Evolutionary conservation across 2,797 vertebrate genomes (phyloP).

Genomic region (Poeciliopsis presidionis): DNA sequence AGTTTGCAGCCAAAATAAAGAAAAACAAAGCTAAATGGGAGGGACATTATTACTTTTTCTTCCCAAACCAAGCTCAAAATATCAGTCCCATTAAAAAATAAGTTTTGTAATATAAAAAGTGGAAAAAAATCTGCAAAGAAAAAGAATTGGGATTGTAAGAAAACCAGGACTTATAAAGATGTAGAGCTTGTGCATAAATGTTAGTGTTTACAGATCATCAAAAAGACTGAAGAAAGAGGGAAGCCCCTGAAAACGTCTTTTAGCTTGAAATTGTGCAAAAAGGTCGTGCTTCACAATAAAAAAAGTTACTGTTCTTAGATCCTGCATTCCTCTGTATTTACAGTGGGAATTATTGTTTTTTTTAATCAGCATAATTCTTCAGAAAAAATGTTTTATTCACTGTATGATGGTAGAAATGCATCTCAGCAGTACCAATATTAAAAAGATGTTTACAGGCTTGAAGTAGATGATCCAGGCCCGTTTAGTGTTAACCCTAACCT

Average conservation of each 20-base stretch:
- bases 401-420: background rate
- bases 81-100: background rate
- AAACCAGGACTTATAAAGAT: background rate
- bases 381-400: background rate
- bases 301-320: background rate
- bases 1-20: background rate
- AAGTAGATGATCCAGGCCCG: slow-evolving; percentile 12
- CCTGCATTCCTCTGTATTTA: slow-evolving; percentile 8
- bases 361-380: background rate
- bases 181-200: background rate
- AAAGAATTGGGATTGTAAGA: background rate
- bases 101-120: background rate
- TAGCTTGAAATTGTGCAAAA: background rate
- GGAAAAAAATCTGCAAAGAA: background rate
- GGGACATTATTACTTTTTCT: background rate
- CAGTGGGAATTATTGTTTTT: background rate
- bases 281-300: background rate
- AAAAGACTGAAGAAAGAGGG: background rate
- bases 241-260: background rate
- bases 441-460: slow-evolving; percentile 16
- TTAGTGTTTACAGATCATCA: background rate
- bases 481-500: slow-evolving; percentile 34
- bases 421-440: slow-evolving; percentile 4
- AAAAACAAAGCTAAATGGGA: background rate
- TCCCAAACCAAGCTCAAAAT: background rate